A percentile compares a stretch with the other conserved stretches of the same genome.
Conservation (phyloP, 1,140 invertebrate species). For the Pseudomyrmex concolor region DNA sequence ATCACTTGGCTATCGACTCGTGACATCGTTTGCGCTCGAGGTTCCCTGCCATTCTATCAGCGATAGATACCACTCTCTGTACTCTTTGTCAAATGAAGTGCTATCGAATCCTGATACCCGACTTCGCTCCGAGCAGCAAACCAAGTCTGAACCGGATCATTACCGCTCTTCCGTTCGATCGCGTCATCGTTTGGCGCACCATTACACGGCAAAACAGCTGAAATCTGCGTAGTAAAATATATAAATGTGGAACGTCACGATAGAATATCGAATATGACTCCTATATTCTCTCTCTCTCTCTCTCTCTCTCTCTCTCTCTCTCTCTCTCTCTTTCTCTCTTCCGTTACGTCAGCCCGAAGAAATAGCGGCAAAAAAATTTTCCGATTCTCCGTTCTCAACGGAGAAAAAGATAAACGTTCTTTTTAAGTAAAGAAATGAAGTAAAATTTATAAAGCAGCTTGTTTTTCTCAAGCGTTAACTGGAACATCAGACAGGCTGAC, state of each 20-base stretch:
- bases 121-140: conserved; percentile 19
- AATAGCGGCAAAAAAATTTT: too few relatives aligned
- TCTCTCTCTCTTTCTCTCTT: too few relatives aligned
- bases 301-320: background rate
- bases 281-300: background rate
- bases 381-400: too few relatives aligned
- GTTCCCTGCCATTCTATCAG: conserved; percentile 14
- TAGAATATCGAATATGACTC: conserved; percentile 4
- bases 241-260: background rate
- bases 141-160: conserved; percentile 45
- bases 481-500: conserved; percentile 7
- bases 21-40: conserved; percentile 33
- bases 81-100: conserved; percentile 62
- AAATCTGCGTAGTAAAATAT: conserved; percentile 59
- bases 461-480: conserved; percentile 31
- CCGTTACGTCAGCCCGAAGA: too few relatives aligned
- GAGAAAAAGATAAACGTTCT: conserved; percentile 25
- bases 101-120: conserved; percentile 63
- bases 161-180: conserved; percentile 55
- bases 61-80: conserved; percentile 48
- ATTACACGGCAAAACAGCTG: conserved; percentile 29
- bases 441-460: conserved; percentile 33
- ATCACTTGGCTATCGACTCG: conserved; percentile 62
- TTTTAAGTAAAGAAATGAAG: background rate
- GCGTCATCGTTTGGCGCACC: conserved; percentile 33